phyloP scores from a whole-genome alignment of 2,113 vertebrate genomes.

The Acrocephalus kingi region DNA sequence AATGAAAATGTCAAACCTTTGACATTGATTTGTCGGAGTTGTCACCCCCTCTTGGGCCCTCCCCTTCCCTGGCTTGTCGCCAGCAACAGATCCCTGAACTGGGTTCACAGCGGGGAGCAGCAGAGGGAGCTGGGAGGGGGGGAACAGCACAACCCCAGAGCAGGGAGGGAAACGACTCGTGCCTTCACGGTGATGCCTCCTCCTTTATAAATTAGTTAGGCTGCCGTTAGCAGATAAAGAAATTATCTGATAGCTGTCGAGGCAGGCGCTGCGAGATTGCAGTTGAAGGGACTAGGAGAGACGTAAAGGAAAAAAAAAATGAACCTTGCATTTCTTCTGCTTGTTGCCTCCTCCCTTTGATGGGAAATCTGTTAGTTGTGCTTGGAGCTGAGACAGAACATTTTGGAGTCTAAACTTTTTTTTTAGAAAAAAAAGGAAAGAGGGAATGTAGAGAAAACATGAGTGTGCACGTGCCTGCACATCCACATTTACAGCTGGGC shows the following conservation, averaged over 20 bases:
- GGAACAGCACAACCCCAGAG: not conserved
- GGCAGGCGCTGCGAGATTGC: not conserved
- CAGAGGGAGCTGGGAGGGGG: not conserved
- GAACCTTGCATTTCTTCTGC: not conserved
- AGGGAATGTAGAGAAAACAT: not conserved
- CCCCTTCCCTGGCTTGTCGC: not conserved
- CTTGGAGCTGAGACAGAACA: not conserved
- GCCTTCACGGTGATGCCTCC: conserved; percentile 41
- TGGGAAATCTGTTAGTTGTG: not conserved
- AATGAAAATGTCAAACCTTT: conserved; percentile 67
- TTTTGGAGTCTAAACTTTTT: not conserved
- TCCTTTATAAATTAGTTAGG: conserved; percentile 65
- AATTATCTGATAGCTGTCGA: conserved; percentile 46
- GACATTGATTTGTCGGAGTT: conserved; percentile 60
- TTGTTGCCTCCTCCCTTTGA: not conserved
- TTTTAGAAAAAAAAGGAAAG: not conserved
- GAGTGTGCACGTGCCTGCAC: not conserved
- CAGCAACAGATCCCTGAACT: not conserved
- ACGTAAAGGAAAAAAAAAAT: not conserved
- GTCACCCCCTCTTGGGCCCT: conserved; percentile 4
- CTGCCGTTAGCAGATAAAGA: conserved; percentile 40
- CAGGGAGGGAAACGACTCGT: not conserved
- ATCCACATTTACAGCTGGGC: not conserved
- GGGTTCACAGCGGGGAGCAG: not conserved
- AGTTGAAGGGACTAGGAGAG: conserved; percentile 16